A percentile compares a stretch with the other conserved stretches of the same genome.
These are phyloP conservation scores for Clistopyga incitator DNA, from an alignment of 2,888 invertebrate species.

Conservation along the genomic window DNA sequence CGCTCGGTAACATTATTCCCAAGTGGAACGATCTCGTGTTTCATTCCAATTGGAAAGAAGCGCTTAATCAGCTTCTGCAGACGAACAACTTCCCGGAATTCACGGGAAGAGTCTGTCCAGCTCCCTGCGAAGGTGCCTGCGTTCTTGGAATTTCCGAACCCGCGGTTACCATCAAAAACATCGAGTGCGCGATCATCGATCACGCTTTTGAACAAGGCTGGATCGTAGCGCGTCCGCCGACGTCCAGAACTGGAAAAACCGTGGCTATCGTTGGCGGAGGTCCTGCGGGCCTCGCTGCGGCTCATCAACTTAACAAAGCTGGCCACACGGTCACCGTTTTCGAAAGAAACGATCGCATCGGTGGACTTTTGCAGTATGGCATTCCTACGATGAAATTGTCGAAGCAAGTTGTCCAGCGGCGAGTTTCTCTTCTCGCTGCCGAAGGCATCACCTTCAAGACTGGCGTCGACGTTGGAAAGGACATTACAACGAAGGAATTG, in stretches of 20 bases:
- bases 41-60: constrained; percentile 97
- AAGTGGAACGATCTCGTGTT: constrained; percentile 99
- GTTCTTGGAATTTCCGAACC: constrained; percentile 98
- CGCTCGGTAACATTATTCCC: constrained; percentile 98
- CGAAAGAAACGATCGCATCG: constrained; percentile 97
- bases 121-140: constrained; percentile 99
- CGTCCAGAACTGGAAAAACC: constrained; percentile 90
- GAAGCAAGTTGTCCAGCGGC: constrained; percentile 95
- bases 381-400: constrained; percentile 99
- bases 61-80: constrained; percentile 95
- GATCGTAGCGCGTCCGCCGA: constrained; percentile 94
- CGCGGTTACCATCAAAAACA: constrained; percentile 99
- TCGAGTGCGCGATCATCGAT: constrained; percentile 99
- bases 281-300: constrained; percentile 97
- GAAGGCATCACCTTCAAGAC: constrained; percentile 97
- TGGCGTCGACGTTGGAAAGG: constrained; percentile 95
- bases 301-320: constrained; percentile 98
- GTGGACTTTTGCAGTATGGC: constrained; percentile 98
- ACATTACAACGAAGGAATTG: constrained; percentile 90
- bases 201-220: constrained; percentile 98
- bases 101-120: constrained; percentile 97
- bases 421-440: constrained; percentile 93
- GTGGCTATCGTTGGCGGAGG: constrained; percentile 98
- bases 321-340: constrained; percentile 98
- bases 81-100: constrained; percentile 99